Evolutionary conservation across 2,888 invertebrate species (phyloP), one percentile per base, ranked within the genome.

Genomic region (Trilocha varians): DNA sequence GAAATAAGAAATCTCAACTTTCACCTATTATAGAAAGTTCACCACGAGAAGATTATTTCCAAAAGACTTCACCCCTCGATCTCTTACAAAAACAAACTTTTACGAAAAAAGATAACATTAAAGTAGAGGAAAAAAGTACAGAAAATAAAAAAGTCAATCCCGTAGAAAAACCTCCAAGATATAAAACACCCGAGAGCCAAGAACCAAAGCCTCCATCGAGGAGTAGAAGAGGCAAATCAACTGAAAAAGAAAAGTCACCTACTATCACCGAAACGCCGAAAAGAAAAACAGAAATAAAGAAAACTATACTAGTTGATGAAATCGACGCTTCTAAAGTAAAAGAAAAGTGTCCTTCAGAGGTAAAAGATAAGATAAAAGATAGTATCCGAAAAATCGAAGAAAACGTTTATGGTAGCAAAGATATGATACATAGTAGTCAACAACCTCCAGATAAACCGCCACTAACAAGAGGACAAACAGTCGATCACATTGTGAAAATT

Each of bases 11-110:
- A 61, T 85, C 90, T 43, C 93, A 92, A 60, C 66, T 94, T 14
- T 93, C 93, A 6, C 94, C 94, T 1, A 94, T 94, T 39, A 93
- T 93, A 50, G 94, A 94, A 74, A 90, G 90, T 48, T 88, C 91
- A 9, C 92, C 90, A 13, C 86, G 90, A 49, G 91, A 91, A 55
- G 91, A 92, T 62, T 91, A 90, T 58, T 91, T 91, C 52, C 87
- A 79, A 47, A 80, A 77, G 47, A 79, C 74, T 16, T 64, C 83
- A 4, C 84, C 84, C 0, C 61, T 85, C 15, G 84, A 84, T 41
- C 45, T 73, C 5, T 76, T 71, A 45, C 72, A 75, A 43, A 83
- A 78, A 50, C 67, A 82, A 52, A 79, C 75, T 44, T 49, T 66
- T 13, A 46, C 69, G 14, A 63, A 74, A 45, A 77, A 76, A 52